Evolutionary conservation across 2,113 vertebrate species (phyloP), one percentile per base, ranked within the genome.

Genomic region (Amblyornis subalaris): DNA sequence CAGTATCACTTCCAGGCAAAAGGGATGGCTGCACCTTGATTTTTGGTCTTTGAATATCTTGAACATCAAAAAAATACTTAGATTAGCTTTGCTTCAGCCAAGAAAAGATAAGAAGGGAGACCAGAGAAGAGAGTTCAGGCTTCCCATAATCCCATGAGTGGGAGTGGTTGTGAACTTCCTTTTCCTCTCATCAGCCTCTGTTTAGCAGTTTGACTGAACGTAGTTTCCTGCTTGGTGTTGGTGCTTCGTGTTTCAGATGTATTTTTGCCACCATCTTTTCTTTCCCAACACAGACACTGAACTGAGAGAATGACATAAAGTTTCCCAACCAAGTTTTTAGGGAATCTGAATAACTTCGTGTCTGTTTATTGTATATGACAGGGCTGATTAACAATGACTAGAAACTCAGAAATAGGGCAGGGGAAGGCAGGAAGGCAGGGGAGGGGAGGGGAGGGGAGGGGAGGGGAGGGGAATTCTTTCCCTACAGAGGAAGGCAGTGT

Each of bases 211-310:
- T 66, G 20, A 23, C 10, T 17, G 36, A 73, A 18, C 17, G 10
- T 14, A 0, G 12, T 69, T 88, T 92, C 36, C 15, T 72, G 8
- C 58, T 44, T 67, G 14, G 24, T 74, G 29, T 33, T 66, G 15
- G 12, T 75, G 66, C 64, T 80, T 48, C 0, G 0, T 57, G 9
- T 73, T 92, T 87, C 72, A 84, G 55, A 21, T 29, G 23, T 65
- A 44, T 18, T 84, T 86, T 76, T 82, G n/a, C 72, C 55, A 45
- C 44, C 10, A 25, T 38, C 14, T 79, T 88, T 93, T 76, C 71
- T 55, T 82, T 71, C 40, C 28, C 24, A 79, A 33, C 7, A 38
- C 42, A 67, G 64, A 75, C 19, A 65, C 5, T 44, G 25, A 66
- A 60, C 42, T 33, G 26, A 61, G 50, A 88, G 48, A 93, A 74